These are phyloP conservation scores for Aspidiotus rigidus DNA, from an alignment of 2,888 invertebrate genomes.

Conservation along the genomic window DNA sequence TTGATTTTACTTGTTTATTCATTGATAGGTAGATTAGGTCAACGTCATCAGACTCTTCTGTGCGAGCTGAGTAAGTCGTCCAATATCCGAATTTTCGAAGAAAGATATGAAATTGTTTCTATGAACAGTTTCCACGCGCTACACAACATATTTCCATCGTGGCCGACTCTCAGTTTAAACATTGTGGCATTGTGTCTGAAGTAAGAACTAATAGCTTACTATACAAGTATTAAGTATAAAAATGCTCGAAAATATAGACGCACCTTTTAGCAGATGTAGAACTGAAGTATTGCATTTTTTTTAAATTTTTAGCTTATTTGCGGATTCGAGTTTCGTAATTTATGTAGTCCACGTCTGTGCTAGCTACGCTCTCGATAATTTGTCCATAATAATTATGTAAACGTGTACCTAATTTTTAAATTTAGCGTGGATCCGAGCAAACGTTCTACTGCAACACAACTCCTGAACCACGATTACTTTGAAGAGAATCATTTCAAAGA, in stretches of 20 bases:
- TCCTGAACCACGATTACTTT: constrained; percentile 60
- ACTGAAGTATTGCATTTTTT: no score
- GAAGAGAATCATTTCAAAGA: constrained; percentile 52
- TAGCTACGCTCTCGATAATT: neutral
- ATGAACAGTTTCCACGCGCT: constrained; percentile 26
- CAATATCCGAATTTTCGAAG: neutral
- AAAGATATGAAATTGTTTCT: constrained; percentile 9
- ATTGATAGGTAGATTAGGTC: constrained; percentile 19
- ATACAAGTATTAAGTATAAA: no score
- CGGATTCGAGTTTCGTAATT: neutral
- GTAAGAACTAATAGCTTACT: neutral
- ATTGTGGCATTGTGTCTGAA: constrained; percentile 13
- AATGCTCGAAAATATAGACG: no score
- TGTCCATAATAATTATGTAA: neutral
- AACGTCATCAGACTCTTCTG: constrained; percentile 19
- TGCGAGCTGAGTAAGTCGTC: neutral
- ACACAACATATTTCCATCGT: constrained; percentile 18
- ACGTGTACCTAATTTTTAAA: neutral
- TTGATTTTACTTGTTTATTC: neutral
- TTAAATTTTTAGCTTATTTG: no score
- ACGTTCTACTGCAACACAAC: constrained; percentile 52
- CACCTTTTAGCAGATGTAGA: no score
- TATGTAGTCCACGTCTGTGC: neutral
- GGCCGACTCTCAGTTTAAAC: constrained; percentile 14
- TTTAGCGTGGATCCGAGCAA: constrained; percentile 53